Evolutionary conservation across 2,888 invertebrate species (phyloP).

Genomic region (Nasonia oneida): DNA sequence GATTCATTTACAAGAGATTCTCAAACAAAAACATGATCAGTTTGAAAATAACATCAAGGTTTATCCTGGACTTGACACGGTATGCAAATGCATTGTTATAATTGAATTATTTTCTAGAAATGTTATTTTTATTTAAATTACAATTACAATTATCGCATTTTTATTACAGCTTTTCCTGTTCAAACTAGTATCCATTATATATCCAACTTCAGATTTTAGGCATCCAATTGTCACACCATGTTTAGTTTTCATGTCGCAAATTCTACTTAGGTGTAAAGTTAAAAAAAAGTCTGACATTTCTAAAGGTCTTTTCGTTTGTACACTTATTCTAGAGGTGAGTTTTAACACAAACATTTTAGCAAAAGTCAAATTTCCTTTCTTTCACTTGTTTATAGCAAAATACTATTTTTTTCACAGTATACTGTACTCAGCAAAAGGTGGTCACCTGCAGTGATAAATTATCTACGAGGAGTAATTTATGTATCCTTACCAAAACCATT

Average conservation of each 20-base stretch:
- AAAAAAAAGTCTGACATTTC: conserved; percentile 85
- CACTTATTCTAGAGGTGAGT: conserved; percentile 87
- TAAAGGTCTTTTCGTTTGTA: conserved; percentile 88
- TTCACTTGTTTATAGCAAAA: conserved; percentile 13
- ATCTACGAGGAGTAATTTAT: conserved; percentile 87
- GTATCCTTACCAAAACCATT: conserved; percentile 85
- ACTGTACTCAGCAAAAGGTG: conserved; percentile 89
- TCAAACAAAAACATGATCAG: conserved; percentile 86
- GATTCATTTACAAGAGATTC: conserved; percentile 84
- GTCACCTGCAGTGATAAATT: conserved; percentile 90
- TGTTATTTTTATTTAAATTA: conserved; percentile 1
- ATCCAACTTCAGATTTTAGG: conserved; percentile 92
- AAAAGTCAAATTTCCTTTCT: conserved; percentile 49
- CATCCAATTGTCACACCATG: conserved; percentile 88
- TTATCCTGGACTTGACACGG: conserved; percentile 85
- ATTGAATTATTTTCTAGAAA: conserved; percentile 43
- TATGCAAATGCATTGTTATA: conserved; percentile 63
- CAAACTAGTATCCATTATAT: conserved; percentile 89
- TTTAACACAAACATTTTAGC: conserved; percentile 39
- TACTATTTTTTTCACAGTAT: conserved; percentile 81
- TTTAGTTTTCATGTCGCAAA: conserved; percentile 90
- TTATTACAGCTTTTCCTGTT: conserved; percentile 85
- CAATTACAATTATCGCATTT: conserved; percentile 7
- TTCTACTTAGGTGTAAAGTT: conserved; percentile 85
- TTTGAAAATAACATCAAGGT: conserved; percentile 82